Base-by-base conservation (phyloP, 2,113 vertebrate genomes). In the Boulengerochromis microlepis region DNA sequence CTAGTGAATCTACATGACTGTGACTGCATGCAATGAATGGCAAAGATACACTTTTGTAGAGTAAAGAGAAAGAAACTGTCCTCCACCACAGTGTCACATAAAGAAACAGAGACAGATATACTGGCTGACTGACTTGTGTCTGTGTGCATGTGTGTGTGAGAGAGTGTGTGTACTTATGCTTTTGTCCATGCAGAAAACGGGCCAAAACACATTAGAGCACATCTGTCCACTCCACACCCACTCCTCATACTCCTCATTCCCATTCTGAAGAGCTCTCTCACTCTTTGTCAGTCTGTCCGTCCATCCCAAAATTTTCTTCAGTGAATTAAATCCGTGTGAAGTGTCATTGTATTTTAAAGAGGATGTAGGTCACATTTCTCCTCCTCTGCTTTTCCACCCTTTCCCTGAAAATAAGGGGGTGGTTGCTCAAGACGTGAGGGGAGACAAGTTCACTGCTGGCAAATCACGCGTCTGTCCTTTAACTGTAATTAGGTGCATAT, bases 181-280 rank as follows among this genome's bases (percentile, higher is more conserved):
- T 94, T 86, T 90, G 92, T 94, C 94, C 89, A 92, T 90, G 88
- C 82, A 84, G 91, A 89, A 86, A 92, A 89, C 19, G 38, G 90
- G 95, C 95, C 95, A 95, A 93, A 94, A 95, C 93, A 93, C 95
- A 95, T 95, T 95, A 95, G 93, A 84, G 93, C 94, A 93, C 94
- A 94, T 96, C 94, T 95, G 94, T 95, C 92, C 93, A 94, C 94
- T 95, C 93, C 90, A 94, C 54, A 80, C 24, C 92, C 90, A 89
- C 92, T 91, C 89, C 92, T 94, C 92, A 90, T 87, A 87, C 89
- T 91, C 88, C 93, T 94, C 93, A 87, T 93, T 91, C 85, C 90
- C 29, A 80, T 81, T 92, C 81, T 93, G 87, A 93, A 91, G 94
- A 91, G 93, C 87, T 86, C 89, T 91, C 78, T 83, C 78, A 80